A percentile compares a stretch with the other conserved stretches of the same genome.
Conservation (phyloP, 1,140 invertebrate species). For the Drosophila punjabiensis region DNA sequence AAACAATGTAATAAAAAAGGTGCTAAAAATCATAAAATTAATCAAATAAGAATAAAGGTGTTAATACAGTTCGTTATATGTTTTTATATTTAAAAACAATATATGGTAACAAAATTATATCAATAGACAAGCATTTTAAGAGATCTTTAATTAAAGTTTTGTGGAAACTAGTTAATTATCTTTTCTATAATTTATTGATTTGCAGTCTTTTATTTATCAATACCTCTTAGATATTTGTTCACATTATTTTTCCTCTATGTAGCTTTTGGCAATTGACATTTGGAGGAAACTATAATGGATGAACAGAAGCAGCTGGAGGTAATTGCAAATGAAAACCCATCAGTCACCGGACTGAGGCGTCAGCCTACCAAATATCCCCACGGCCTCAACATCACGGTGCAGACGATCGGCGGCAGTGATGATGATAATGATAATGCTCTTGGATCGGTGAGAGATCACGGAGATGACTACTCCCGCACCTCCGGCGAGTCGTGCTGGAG, state of each 20-base stretch:
- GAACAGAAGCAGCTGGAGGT: conserved; percentile 61
- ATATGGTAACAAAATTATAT: background rate
- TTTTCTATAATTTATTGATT: background rate
- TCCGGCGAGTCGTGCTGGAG: conserved; percentile 64
- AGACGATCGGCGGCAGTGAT: conserved; percentile 59
- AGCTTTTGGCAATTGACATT: conserved; percentile 66
- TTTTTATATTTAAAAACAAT: background rate
- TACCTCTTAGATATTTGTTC: no score
- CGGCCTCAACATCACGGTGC: conserved; percentile 75
- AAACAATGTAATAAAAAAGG: background rate
- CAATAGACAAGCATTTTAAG: background rate
- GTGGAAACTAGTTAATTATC: background rate
- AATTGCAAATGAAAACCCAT: conserved; percentile 52
- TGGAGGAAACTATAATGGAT: conserved; percentile 56
- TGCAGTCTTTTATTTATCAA: background rate
- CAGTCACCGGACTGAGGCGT: conserved; percentile 56
- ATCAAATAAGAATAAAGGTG: background rate
- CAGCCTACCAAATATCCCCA: conserved; percentile 82
- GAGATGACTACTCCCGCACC: conserved; percentile 67
- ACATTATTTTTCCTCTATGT: background rate
- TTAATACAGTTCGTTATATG: background rate
- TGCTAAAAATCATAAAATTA: no score
- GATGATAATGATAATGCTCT: conserved; percentile 26
- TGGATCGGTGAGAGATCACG: conserved; percentile 13
- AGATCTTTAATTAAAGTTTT: background rate